A percentile compares a stretch with the other conserved stretches of the same genome.
phyloP scores from a whole-genome alignment of 1,140 invertebrate genomes.

The Heliconius hermathena region DNA sequence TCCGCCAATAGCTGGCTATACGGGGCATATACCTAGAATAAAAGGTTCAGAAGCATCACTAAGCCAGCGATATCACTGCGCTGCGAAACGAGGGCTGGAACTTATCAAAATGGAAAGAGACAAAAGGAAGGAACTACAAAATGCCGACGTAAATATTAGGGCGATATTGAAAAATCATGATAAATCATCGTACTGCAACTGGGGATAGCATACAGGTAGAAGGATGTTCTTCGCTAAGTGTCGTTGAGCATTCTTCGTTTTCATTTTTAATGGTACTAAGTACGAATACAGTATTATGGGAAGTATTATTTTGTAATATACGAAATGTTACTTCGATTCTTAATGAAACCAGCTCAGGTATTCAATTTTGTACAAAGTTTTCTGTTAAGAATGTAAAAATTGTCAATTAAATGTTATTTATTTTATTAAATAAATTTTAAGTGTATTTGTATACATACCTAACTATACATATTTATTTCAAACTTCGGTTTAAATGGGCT shows the following conservation, averaged over 20 bases:
- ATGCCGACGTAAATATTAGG: constrained; percentile 67
- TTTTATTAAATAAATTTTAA: not conserved
- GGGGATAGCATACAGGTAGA: constrained; percentile 82
- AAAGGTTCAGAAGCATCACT: constrained; percentile 85
- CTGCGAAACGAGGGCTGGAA: constrained; percentile 85
- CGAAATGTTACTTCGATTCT: not conserved
- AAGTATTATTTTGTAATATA: constrained; percentile 22
- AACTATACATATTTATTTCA: too few species aligned
- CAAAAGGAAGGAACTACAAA: constrained; percentile 71
- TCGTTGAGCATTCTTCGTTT: constrained; percentile 73
- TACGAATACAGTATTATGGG: constrained; percentile 28
- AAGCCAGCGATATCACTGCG: constrained; percentile 86
- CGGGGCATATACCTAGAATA: constrained; percentile 87
- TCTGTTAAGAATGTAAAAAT: too few species aligned
- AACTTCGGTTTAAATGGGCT: too few species aligned
- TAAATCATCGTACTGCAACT: constrained; percentile 77
- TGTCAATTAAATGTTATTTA: not conserved
- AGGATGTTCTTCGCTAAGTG: constrained; percentile 80
- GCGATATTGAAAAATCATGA: constrained; percentile 68
- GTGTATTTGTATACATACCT: not conserved
- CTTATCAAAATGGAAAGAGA: constrained; percentile 83
- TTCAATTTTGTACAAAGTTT: too few species aligned
- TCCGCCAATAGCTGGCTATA: constrained; percentile 88
- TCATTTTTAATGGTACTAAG: constrained; percentile 24
- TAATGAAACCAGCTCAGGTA: too few species aligned